Base-by-base conservation (phyloP, 2,888 invertebrate species). In the Copidosoma aretas region DNA sequence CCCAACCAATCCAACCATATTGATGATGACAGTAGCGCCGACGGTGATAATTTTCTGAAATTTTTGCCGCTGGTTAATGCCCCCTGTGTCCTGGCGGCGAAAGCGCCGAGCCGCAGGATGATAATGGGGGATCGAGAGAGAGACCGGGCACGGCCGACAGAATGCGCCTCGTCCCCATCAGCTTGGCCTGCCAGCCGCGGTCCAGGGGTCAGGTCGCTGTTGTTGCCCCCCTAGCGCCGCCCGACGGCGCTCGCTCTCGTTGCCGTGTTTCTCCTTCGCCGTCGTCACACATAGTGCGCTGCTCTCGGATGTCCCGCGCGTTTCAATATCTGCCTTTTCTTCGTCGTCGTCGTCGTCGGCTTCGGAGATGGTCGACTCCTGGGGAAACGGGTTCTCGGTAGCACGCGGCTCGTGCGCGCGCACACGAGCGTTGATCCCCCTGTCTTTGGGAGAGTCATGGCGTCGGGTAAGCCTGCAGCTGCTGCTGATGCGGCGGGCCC, bases 11-110 rank as follows among this genome's bases (percentile, higher is more conserved):
- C 84, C 84, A 86, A 64, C 64, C 86, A 86, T 86, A 85, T 87
- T 88, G 88, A 88, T 88, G 88, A 88, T 87, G 87, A 86, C 89
- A 89, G 89, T 32, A 32, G 32, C 89, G 89, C 89, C 88, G 87
- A 86, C 88, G 84, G 88, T 88, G 89, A 88, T 88, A 87, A 88
- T 88, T 88, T 87, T 85, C 84, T 84, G 88, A 87, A 88, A 87
- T 88, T 88, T 88, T 87, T 86, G 86, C 86, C 85, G 86, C 68
- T 61, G 52, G 15, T 49, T 85, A 87, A 88, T 88, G 89, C 89
- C 88, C 88, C 88, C 89, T 89, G 85, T 86, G 84, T 86, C 85
- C 84, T 84, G 74, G 86, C 78, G 80, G 79, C 80, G 82, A 82
- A 81, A 82, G 81, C 83, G 81, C 74, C 79, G 78, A 75, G 24